A percentile compares a stretch with the other conserved stretches of the same genome.
Evolutionary conservation across 2,888 invertebrate genomes (phyloP).

Genomic region (Tholera decimalis): DNA sequence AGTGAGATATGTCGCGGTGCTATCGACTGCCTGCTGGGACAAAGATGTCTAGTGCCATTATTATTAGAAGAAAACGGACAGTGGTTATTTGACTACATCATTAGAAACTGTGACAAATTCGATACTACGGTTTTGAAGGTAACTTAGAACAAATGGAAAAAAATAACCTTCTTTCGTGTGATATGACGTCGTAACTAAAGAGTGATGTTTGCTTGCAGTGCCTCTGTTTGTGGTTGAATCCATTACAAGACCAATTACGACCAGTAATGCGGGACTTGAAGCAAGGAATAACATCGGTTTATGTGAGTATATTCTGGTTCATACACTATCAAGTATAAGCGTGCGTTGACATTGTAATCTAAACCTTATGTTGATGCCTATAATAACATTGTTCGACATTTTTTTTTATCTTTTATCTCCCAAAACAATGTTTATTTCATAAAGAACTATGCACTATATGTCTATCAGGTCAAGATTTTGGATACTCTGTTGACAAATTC

Average conservation of each 20-base stretch:
- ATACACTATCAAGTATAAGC: neutral
- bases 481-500: no score
- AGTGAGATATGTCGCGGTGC: conserved; percentile 83
- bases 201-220: conserved; percentile 70
- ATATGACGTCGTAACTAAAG: neutral
- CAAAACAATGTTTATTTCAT: no score
- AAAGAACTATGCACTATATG: no score
- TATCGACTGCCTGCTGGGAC: conserved; percentile 75
- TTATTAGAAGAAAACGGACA: conserved; percentile 86
- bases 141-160: conserved; percentile 29
- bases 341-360: neutral
- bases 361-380: no score
- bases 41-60: conserved; percentile 80
- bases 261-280: conserved; percentile 86
- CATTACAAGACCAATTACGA: conserved; percentile 87
- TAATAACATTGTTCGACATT: no score
- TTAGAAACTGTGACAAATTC: conserved; percentile 87
- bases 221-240: conserved; percentile 87
- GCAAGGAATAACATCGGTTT: conserved; percentile 83
- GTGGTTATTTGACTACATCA: conserved; percentile 89
- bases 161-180: neutral
- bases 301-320: conserved; percentile 74
- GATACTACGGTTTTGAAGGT: conserved; percentile 91
- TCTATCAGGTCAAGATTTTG: no score
- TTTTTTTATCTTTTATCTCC: no score